Conservation (phyloP, 2,888 invertebrate species). For the Drosophila neonasuta region DNA sequence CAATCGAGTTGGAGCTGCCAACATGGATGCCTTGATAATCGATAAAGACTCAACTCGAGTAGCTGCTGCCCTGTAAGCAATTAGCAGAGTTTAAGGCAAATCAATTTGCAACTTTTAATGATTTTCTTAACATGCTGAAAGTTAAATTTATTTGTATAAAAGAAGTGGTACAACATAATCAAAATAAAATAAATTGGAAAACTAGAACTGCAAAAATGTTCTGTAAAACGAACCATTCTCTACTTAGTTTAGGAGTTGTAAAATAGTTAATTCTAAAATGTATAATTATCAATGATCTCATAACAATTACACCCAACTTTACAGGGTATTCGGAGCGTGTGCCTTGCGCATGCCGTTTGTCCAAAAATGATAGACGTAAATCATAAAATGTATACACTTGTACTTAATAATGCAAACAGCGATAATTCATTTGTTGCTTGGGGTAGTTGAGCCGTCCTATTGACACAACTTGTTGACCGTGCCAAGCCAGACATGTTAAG, state of each 20-base stretch:
- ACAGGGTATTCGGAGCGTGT: constrained; percentile 1
- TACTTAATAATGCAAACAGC: constrained; percentile 31
- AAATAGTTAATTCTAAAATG: neutral
- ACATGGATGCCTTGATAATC: constrained; percentile 1
- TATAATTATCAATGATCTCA: neutral
- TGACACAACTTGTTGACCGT: constrained; percentile 27
- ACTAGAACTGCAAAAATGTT: neutral
- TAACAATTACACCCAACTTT: neutral
- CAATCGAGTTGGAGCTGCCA: neutral
- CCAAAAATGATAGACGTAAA: neutral
- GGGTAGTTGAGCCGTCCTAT: constrained; percentile 27
- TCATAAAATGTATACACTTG: constrained; percentile 1
- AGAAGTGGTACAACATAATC: neutral
- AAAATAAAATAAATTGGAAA: neutral
- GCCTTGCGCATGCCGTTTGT: neutral
- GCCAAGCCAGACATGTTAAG: constrained; percentile 62
- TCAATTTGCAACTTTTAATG: too few relatives aligned
- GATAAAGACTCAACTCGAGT: neutral
- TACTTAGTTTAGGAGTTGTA: neutral
- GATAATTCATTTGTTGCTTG: constrained; percentile 45
- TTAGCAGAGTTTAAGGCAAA: neutral
- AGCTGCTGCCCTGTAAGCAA: neutral
- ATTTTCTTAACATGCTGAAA: neutral
- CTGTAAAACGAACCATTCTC: neutral
- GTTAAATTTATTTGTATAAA: too few relatives aligned